These are phyloP conservation scores for Lepus americanus DNA, from an alignment of 2,113 vertebrate genomes.

Conservation along the genomic window DNA sequence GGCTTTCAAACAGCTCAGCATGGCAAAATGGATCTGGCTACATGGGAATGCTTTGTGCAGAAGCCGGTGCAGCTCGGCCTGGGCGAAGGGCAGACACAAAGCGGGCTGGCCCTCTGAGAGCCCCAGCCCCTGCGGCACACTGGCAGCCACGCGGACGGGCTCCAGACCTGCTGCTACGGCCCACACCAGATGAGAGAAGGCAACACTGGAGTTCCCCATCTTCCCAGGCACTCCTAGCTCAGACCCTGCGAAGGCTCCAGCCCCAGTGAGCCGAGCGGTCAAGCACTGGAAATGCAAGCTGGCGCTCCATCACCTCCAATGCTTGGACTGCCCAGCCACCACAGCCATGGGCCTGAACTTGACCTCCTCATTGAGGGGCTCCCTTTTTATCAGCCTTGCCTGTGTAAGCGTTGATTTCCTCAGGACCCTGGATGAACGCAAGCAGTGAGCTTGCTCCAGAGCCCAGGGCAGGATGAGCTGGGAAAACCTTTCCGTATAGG, in stretches of 20 bases:
- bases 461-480: neutral
- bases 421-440: neutral
- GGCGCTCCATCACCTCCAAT: neutral
- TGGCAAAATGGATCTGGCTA: neutral
- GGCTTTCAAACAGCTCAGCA: neutral
- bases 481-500: neutral
- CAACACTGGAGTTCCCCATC: too few species aligned
- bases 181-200: neutral
- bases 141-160: rapidly evolving
- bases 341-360: neutral
- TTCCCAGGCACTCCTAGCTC: neutral
- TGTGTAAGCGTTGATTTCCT: neutral
- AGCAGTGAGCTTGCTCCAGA: neutral
- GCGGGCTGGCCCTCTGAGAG: neutral
- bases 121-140: rapidly evolving
- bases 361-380: neutral
- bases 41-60: neutral
- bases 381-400: neutral
- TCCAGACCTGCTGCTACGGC: neutral
- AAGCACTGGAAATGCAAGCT: neutral
- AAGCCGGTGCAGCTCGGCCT: neutral
- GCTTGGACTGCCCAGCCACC: too few species aligned
- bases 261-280: neutral
- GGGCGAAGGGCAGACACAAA: neutral
- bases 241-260: neutral